Conservation (phyloP, 2,113 vertebrate species). For the Gymnobelideus leadbeateri region DNA sequence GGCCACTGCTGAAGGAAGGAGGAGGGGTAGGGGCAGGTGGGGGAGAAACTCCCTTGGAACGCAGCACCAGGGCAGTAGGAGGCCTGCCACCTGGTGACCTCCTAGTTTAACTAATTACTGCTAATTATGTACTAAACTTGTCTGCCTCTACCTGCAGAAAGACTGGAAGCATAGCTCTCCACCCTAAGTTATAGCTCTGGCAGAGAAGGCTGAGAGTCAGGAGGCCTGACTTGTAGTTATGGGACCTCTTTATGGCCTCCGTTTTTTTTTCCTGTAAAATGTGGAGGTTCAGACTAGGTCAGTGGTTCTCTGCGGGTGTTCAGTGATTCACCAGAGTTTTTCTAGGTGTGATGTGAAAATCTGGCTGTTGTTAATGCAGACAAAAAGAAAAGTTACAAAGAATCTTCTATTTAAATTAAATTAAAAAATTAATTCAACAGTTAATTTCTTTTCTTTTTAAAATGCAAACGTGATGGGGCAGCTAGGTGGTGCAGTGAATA, state of each 20-base stretch:
- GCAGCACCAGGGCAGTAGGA: not conserved
- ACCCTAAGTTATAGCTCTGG: not conserved
- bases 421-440: too few relatives aligned
- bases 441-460: conserved; percentile 32
- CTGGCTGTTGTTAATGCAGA: not conserved
- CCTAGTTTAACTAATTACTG: not conserved
- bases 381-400: not conserved
- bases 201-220: not conserved
- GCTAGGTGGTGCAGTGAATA: too few relatives aligned
- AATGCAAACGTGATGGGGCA: conserved; percentile 84
- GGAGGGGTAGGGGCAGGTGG: not conserved
- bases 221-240: not conserved
- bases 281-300: not conserved
- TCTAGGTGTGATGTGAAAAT: not conserved
- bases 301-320: not conserved
- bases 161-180: not conserved
- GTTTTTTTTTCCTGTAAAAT: not conserved
- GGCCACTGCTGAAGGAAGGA: not conserved
- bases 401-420: not conserved
- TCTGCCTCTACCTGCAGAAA: not conserved
- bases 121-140: not conserved
- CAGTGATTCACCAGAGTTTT: not conserved
- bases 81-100: not conserved
- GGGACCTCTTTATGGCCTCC: not conserved
- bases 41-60: not conserved